Base-by-base conservation (phyloP, 1,140 invertebrate species). In the Leptopilina boulardi region DNA sequence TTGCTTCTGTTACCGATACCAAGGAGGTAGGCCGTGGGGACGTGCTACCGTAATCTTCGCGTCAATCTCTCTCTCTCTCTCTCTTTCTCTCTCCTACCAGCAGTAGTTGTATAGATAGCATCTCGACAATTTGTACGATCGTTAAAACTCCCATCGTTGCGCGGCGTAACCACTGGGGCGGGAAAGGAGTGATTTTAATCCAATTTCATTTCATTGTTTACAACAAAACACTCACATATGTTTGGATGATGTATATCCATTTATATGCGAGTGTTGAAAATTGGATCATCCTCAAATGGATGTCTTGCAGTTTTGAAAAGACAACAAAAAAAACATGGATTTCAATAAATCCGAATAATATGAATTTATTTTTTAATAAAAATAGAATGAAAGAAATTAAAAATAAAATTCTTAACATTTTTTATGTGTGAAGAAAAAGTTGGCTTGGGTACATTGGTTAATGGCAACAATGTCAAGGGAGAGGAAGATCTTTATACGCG, bases 81-180 rank as follows among this genome's bases (percentile, higher is more conserved):
- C 4, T 79, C 82, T 78, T 18, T 77, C 66, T 71, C 76, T 85
- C 79, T 81, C 71, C 56, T 66, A 59, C 73, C 21, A 73, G 73
- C 72, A 74, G 70, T 77, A 77, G 66, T 77, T 54, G 30, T 38
- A 38, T 21, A 82, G 89, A 90, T 89, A 89, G 77, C 80, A 90
- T 89, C 89, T 88, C 84, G 83, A 87, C 88, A 89, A 90, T 90
- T 90, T 90, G 89, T 90, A 87, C 87, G 76, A 89, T 90, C 87
- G 89, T 90, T 90, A 89, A 89, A 89, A 85, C 84, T 87, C 82
- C 81, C 83, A 78, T 86, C 82, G 34, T 38, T 38, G 79, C 73
- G 77, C 78, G 56, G 71, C 78, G 77, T 80, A 81, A 77, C 81
- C 80, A 84, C 80, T 83, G 80, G 71, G 77, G 76, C 83, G 85